Conservation (phyloP, 2,888 invertebrate genomes). For the Hipparchia semele region DNA sequence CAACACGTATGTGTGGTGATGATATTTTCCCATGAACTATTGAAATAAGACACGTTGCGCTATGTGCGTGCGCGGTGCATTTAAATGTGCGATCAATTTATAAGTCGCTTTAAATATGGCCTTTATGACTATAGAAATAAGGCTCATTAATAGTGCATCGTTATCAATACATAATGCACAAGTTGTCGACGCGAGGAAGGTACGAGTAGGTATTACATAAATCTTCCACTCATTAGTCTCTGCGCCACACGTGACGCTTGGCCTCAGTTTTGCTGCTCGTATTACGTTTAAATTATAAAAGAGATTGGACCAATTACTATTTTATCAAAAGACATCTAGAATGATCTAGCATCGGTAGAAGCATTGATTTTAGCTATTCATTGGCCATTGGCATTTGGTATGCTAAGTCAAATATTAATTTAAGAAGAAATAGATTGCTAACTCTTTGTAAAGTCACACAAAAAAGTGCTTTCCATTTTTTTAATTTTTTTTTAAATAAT, state of each 20-base stretch:
- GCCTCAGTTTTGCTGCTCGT: slow-evolving; percentile 16
- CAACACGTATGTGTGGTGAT: no score
- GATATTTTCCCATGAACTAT: no score
- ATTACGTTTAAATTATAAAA: slow-evolving; percentile 10
- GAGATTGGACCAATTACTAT: background rate
- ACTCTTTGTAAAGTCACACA: no score
- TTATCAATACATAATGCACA: slow-evolving; percentile 19
- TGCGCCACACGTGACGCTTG: slow-evolving; percentile 30
- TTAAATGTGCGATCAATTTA: background rate
- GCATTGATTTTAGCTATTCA: background rate
- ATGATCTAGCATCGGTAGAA: background rate
- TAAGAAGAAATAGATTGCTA: no score
- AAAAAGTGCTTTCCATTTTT: no score
- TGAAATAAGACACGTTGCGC: background rate
- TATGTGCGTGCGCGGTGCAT: background rate
- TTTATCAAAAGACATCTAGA: background rate
- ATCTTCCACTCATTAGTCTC: slow-evolving; percentile 38
- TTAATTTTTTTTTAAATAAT: no score
- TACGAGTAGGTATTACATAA: slow-evolving; percentile 32
- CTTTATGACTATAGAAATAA: slow-evolving; percentile 7
- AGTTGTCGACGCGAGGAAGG: slow-evolving; percentile 15
- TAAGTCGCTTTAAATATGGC: background rate
- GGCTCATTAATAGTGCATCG: slow-evolving; percentile 8
- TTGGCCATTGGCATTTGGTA: background rate
- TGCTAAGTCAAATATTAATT: no score